Evolutionary conservation across 2,888 invertebrate genomes (phyloP), one percentile per base, ranked within the genome.

Genomic region (Cantharis rustica): DNA sequence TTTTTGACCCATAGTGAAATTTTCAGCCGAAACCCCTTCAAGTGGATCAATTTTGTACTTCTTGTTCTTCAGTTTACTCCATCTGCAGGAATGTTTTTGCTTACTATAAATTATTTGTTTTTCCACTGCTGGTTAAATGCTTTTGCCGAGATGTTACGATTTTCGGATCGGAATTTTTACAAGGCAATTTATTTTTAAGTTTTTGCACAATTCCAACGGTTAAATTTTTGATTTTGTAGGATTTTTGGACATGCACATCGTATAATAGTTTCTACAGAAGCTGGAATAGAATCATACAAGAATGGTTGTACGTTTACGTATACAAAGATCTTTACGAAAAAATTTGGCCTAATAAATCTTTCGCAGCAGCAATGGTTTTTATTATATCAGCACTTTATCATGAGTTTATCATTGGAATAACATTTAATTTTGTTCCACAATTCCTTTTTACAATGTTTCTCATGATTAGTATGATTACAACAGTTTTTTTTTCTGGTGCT

Each of bases 221-320:
- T 31, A 13, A 13, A 31, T 13, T 31, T 31, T 2, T 3, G 10
- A 15, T 63, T 3, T 85, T 85, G 17, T 85, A 97, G 93, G 96
- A 96, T 84, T 98, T 98, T 98, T 98, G 98, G 98, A 97, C 95
- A 72, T 92, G 94, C 2, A 93, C 93, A 0, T 93, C 93, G n/a
- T 97, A 93, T 88, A 92, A 93, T 0, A 90, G 90, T 11, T 98
- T 93, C 88, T 98, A 96, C 87, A 92, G 97, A 13, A 94, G 95
- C 4, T 98, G 98, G 98, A 99, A 98, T 87, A 92, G 96, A 16
- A 94, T 98, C 0, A 97, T 98, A 0, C 95, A 98, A 86, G 96
- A 96, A 82, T 98, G 98, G 97, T 90, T 98, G 0, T 95, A 96
- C 83, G 93, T 93, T 5, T 97, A 98, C 87, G 91, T 99, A 76